Conservation (phyloP, 2,797 vertebrate species). For the Luscinia luscinia region DNA sequence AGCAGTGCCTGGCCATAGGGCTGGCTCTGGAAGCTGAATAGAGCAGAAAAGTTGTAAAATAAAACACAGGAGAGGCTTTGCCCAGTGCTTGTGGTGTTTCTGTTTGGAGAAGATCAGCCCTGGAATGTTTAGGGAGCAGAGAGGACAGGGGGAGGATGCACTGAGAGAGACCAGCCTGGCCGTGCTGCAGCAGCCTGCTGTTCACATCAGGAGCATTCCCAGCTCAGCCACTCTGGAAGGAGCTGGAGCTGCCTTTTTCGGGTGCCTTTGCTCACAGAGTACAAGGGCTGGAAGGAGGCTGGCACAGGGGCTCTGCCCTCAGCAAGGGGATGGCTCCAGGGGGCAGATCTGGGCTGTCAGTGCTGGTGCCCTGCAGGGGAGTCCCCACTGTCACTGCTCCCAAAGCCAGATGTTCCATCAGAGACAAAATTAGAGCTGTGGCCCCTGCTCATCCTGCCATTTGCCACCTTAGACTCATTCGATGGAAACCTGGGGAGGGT, state of each 20-base stretch:
- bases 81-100: rapidly evolving
- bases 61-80: neutral
- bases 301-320: neutral
- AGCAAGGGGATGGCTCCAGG: neutral
- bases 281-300: neutral
- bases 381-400: rapidly evolving
- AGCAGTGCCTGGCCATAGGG: rapidly evolving
- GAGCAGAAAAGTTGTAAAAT: neutral
- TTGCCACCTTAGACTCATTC: neutral
- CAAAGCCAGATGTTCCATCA: neutral
- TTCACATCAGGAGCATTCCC: rapidly evolving
- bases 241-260: neutral
- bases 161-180: rapidly evolving
- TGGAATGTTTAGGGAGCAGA: neutral
- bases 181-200: neutral
- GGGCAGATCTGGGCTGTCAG: neutral
- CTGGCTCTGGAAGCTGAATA: neutral
- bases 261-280: neutral
- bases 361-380: neutral
- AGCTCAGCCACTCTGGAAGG: neutral
- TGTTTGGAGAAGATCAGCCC: neutral
- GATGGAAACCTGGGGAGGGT: neutral
- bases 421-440: neutral
- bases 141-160: neutral
- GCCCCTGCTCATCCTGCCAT: neutral